Evolutionary conservation across 2,797 vertebrate species (phyloP), one percentile per base, ranked within the genome.

Genomic region (Tokudaia tokunoshimensis): DNA sequence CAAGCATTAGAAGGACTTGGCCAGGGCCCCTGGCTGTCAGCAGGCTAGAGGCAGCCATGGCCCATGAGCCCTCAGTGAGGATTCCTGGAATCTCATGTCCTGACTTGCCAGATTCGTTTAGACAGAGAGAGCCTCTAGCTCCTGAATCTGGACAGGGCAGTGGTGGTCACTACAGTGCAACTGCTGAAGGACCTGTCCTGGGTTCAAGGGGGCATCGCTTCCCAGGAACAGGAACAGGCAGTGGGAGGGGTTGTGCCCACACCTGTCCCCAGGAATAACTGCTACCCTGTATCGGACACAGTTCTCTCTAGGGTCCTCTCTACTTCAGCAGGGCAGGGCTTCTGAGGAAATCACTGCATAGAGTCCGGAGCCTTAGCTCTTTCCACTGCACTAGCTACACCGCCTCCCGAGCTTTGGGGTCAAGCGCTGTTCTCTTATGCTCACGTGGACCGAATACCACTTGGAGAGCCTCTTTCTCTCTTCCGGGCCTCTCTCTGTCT

Each of bases 21-120:
- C 95, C n/a, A 0, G 29, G 34, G 44, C 52, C 92, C 76, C 65
- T 44, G 67, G 91, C 91, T 95, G 90, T 96, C 57, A 2, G 47
- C 88, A 72, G 85, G 85, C 94, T 94, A 97, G 93, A 94, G 74
- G 74, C 75, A 29, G 92, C 85, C 92, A 86, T 78, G 82, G 92
- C 74, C 94, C 74, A 10, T 78, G 50, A 84, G 85, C 72, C 79
- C 79, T 70, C 88, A 61, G 78, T 4, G 75, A 88, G 84, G 83
- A 31, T 92, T 96, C 90, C 84, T 96, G 87, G 87, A 95, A 91
- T n/a, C 57, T n/a, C 29, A 57, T 57, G 22, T n/a, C 29, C 79
- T 55, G 84, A n/a, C 88, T 76, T 84, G 88, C 88, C 95, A 97
- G 93, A 86, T 63, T 57, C 13, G 34, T 92, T 57, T 41, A 57